phyloP scores from a whole-genome alignment of 2,797 vertebrate genomes.

The Luscinia megarhynchos region DNA sequence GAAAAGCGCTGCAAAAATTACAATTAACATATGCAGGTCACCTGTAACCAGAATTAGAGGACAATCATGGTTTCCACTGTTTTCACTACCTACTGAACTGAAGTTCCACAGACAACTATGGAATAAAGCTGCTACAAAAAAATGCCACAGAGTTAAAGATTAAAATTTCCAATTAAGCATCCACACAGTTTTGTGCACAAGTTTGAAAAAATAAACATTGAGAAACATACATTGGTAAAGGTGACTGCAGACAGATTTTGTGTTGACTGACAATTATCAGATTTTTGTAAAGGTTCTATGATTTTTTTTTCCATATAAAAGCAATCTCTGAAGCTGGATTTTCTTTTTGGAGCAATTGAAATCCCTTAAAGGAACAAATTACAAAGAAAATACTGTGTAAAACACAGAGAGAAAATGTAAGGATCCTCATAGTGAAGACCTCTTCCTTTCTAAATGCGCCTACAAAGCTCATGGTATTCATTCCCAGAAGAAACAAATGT shows the following conservation, averaged over 20 bases:
- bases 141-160: background rate
- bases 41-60: background rate
- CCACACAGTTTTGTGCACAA: background rate
- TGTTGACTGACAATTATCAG: background rate
- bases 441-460: background rate
- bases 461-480: constrained; percentile 31
- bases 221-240: background rate
- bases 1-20: background rate
- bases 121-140: background rate
- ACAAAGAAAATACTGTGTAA: background rate
- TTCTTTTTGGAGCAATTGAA: background rate
- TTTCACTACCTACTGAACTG: constrained; percentile 20
- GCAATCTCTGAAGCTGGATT: background rate
- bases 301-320: background rate
- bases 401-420: background rate
- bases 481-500: constrained; percentile 46
- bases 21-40: background rate
- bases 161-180: background rate
- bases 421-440: background rate
- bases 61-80: background rate
- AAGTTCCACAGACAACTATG: constrained; percentile 10
- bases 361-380: background rate
- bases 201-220: background rate
- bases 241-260: background rate
- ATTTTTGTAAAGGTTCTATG: background rate